Percentiles rank a stretch among this genome's conserved stretches.
phyloP scores from a whole-genome alignment of 2,888 invertebrate species.

The Trypoxylon attenuatum region DNA sequence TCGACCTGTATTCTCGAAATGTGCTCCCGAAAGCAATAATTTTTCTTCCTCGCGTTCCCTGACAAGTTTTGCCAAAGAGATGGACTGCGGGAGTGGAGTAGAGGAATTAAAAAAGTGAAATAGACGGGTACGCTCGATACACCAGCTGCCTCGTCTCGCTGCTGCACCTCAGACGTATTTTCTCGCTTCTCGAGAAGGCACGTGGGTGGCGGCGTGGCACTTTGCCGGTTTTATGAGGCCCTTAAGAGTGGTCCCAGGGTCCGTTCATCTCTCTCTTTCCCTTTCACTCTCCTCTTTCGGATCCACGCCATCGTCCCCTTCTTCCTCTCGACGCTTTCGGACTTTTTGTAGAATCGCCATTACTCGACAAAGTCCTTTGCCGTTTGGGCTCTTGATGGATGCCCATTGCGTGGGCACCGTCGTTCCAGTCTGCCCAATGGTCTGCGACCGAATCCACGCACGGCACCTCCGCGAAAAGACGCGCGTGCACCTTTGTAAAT shows the following conservation, averaged over 20 bases:
- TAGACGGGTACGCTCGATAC: conserved; percentile 48
- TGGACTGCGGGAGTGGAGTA: background rate
- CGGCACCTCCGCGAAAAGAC: conserved; percentile 48
- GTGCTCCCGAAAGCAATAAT: background rate
- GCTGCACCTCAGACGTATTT: conserved; percentile 50
- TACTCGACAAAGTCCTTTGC: conserved; percentile 70
- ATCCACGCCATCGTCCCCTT: conserved; percentile 19
- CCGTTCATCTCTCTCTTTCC: conserved; percentile 37
- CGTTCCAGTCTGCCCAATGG: conserved; percentile 60
- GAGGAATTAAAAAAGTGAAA: conserved; percentile 43
- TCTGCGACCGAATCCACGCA: conserved; percentile 59
- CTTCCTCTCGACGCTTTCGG: conserved; percentile 36
- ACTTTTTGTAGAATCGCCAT: conserved; percentile 67
- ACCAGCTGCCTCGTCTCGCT: conserved; percentile 62
- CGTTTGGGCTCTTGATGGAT: conserved; percentile 69
- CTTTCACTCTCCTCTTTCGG: conserved; percentile 20
- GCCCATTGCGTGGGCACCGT: conserved; percentile 67
- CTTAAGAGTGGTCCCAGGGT: conserved; percentile 63
- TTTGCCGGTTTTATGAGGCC: conserved; percentile 70
- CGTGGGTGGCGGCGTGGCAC: conserved; percentile 71
- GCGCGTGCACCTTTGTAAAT: conserved; percentile 57
- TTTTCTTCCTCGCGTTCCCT: background rate
- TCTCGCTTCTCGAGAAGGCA: conserved; percentile 65
- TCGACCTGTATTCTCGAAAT: too few relatives aligned
- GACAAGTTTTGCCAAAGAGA: conserved; percentile 5